phyloP scores from a whole-genome alignment of 1,140 invertebrate genomes.

The Araneus ventricosus region DNA sequence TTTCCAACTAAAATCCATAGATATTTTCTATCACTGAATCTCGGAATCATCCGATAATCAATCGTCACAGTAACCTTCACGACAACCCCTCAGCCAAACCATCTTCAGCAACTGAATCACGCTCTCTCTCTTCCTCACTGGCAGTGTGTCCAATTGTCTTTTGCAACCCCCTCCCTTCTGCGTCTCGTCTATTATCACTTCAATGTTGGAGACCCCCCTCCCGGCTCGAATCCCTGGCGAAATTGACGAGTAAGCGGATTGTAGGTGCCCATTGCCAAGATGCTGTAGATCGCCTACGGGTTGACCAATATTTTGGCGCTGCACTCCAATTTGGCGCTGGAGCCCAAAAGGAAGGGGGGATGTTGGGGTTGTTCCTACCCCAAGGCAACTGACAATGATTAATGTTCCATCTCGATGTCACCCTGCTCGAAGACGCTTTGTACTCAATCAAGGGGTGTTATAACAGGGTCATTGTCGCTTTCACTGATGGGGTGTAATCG shows the following conservation, averaged over 20 bases:
- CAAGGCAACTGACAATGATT: conserved; percentile 45
- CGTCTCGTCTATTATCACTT: background rate
- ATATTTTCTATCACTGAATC: background rate
- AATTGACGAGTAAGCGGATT: conserved; percentile 56
- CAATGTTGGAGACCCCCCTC: background rate
- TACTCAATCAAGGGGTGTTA: conserved; percentile 52
- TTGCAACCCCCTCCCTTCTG: background rate
- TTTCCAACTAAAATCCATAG: background rate
- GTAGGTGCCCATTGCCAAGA: conserved; percentile 66
- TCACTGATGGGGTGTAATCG: background rate
- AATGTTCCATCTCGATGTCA: conserved; percentile 61
- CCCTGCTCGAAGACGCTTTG: background rate
- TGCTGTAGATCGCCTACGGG: conserved; percentile 55
- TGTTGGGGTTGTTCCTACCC: background rate
- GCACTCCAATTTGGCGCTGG: background rate
- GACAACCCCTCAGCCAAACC: background rate
- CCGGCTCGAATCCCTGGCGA: background rate
- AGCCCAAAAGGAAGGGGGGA: background rate
- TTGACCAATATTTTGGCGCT: background rate
- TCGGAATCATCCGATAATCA: background rate
- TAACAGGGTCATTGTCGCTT: conserved; percentile 39
- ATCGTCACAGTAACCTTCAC: background rate
- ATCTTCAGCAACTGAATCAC: conserved; percentile 28
- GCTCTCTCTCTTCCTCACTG: background rate
- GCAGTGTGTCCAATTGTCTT: conserved; percentile 18